A percentile compares a stretch with the other conserved stretches of the same genome.
Conservation (phyloP, 2,113 vertebrate genomes). For the Toxostoma redivivum region DNA sequence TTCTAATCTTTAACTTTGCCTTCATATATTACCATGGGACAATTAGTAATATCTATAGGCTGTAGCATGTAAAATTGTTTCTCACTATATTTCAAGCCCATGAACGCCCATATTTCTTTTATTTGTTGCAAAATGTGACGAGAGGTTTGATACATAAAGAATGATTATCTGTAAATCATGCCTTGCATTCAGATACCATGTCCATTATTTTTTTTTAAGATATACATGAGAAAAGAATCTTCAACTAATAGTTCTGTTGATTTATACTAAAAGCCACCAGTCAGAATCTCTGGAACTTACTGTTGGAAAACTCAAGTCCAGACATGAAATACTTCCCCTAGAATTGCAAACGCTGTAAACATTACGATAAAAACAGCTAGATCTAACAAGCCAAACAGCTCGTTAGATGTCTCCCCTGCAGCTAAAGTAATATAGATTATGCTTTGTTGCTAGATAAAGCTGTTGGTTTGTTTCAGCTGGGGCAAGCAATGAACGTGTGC, state of each 20-base stretch:
- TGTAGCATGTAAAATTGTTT: background rate
- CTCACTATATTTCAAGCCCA: background rate
- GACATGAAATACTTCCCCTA: background rate
- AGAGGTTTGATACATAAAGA: background rate
- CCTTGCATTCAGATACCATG: fast-evolving
- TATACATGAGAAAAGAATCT: background rate
- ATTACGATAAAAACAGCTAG: background rate
- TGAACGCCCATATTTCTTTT: background rate
- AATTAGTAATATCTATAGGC: background rate
- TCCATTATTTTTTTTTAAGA: background rate
- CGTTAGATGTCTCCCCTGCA: background rate
- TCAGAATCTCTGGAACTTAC: background rate
- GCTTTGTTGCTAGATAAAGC: background rate
- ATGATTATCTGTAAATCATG: background rate
- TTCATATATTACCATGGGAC: background rate
- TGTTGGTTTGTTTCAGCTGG: background rate
- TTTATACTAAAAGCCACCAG: background rate
- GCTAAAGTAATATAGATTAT: background rate
- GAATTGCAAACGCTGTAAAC: background rate
- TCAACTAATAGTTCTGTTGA: background rate
- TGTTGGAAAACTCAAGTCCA: background rate
- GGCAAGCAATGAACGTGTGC: background rate
- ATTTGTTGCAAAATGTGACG: background rate
- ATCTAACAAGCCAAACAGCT: background rate
- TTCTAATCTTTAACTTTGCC: background rate